phyloP scores from a whole-genome alignment of 2,888 invertebrate genomes.

The Eupeodes latifasciatus region DNA sequence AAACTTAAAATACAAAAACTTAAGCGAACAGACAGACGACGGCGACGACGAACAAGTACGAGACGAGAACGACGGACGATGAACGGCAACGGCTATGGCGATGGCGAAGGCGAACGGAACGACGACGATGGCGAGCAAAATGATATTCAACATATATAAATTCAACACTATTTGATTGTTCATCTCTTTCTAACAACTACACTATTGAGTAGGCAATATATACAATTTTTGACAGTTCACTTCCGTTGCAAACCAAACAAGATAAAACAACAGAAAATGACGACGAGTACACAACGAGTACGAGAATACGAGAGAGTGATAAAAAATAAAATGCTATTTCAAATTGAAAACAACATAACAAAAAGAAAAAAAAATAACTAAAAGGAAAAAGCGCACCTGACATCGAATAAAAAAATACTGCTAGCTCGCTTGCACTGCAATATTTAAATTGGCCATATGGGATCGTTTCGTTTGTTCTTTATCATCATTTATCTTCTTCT shows the following conservation, averaged over 20 bases:
- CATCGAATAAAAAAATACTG: slow-evolving; percentile 45
- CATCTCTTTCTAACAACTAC: slow-evolving; percentile 57
- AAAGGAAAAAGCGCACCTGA: slow-evolving; percentile 72
- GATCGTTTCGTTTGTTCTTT: slow-evolving; percentile 48
- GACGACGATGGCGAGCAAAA: slow-evolving; percentile 59
- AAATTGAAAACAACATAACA: slow-evolving; percentile 74
- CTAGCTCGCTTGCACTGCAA: slow-evolving; percentile 61
- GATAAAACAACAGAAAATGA: slow-evolving; percentile 75
- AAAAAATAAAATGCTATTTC: slow-evolving; percentile 67
- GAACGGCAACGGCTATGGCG: slow-evolving; percentile 49
- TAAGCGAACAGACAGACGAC: slow-evolving; percentile 44
- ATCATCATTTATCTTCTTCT: slow-evolving; percentile 46
- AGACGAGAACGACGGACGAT: slow-evolving; percentile 11
- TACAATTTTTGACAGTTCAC: slow-evolving; percentile 75
- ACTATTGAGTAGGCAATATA: slow-evolving; percentile 56
- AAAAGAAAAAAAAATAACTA: slow-evolving; percentile 14
- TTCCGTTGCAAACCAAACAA: slow-evolving; percentile 76
- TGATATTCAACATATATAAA: slow-evolving; percentile 72
- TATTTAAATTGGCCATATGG: slow-evolving; percentile 62
- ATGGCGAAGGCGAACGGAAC: slow-evolving; percentile 42
- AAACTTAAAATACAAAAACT: slow-evolving; percentile 18
- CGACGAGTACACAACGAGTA: slow-evolving; percentile 4
- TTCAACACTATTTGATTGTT: slow-evolving; percentile 28
- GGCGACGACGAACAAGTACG: slow-evolving; percentile 35
- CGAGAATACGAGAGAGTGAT: background rate